Evolutionary conservation across 2,888 invertebrate species (phyloP).

Genomic region (Falcaria lacertinaria): DNA sequence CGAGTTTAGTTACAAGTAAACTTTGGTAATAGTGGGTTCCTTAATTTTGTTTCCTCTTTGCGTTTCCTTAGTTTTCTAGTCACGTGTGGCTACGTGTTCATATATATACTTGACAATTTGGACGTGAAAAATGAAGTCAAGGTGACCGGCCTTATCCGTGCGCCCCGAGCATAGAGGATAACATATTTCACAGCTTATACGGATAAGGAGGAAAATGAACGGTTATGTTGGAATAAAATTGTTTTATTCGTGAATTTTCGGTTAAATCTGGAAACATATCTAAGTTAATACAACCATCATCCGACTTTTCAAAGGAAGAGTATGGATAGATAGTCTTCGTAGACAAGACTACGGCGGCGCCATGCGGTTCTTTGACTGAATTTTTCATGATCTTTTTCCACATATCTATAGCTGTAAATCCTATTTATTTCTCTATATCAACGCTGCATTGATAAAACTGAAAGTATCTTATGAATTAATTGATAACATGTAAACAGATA

Average conservation of each 20-base stretch:
- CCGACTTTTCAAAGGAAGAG: not conserved
- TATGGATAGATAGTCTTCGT: too few species aligned
- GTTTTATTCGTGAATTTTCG: not conserved
- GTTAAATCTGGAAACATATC: not conserved
- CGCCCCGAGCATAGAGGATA: not conserved
- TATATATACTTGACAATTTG: constrained; percentile 24
- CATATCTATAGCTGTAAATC: not conserved
- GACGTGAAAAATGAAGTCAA: constrained; percentile 22
- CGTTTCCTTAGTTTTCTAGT: constrained; percentile 59
- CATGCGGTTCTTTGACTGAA: not conserved
- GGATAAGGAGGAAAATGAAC: not conserved
- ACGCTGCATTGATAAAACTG: not conserved
- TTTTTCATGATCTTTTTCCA: not conserved
- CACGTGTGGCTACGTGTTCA: constrained; percentile 46
- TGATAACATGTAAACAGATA: too few species aligned
- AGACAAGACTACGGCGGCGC: not conserved
- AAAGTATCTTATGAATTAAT: not conserved
- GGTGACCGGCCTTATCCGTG: constrained; percentile 1
- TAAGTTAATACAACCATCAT: not conserved
- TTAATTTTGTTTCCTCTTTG: constrained; percentile 43
- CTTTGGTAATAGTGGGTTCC: constrained; percentile 45
- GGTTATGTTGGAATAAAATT: not conserved
- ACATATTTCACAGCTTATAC: constrained; percentile 3
- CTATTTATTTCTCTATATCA: not conserved
- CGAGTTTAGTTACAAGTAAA: constrained; percentile 42